Conservation (phyloP, 2,113 vertebrate species). For the Mobula birostris region DNA sequence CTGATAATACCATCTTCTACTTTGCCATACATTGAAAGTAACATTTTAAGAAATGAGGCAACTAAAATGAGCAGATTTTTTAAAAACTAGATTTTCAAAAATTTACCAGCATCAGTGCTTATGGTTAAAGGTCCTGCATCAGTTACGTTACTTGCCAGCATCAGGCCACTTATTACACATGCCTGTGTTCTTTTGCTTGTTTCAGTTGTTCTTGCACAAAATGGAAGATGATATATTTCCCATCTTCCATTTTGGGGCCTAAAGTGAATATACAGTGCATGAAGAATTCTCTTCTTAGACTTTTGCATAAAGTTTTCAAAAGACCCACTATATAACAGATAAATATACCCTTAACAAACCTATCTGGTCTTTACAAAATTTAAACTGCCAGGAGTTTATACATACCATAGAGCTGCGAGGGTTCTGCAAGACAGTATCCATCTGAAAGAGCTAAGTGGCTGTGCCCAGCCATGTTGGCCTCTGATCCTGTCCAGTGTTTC, state of each 20-base stretch:
- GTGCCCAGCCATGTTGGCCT: constrained; percentile 69
- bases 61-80: background rate
- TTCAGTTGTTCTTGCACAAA: background rate
- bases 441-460: constrained; percentile 70
- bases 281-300: background rate
- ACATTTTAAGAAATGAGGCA: background rate
- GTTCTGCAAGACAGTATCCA: constrained; percentile 67
- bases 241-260: no score
- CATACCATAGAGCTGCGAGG: constrained; percentile 77
- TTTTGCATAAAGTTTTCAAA: background rate
- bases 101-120: background rate
- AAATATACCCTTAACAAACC: background rate
- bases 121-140: background rate
- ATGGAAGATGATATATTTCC: background rate
- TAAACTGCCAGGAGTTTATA: constrained; percentile 38
- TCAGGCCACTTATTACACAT: no score
- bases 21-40: background rate
- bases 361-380: background rate
- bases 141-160: background rate
- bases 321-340: background rate
- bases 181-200: background rate
- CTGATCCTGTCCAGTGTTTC: constrained; percentile 67
- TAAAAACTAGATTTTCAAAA: background rate
- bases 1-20: no score
- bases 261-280: background rate